These are phyloP conservation scores for Myotis lucifugus DNA, from an alignment of 2,113 vertebrate genomes.

Conservation along the genomic window DNA sequence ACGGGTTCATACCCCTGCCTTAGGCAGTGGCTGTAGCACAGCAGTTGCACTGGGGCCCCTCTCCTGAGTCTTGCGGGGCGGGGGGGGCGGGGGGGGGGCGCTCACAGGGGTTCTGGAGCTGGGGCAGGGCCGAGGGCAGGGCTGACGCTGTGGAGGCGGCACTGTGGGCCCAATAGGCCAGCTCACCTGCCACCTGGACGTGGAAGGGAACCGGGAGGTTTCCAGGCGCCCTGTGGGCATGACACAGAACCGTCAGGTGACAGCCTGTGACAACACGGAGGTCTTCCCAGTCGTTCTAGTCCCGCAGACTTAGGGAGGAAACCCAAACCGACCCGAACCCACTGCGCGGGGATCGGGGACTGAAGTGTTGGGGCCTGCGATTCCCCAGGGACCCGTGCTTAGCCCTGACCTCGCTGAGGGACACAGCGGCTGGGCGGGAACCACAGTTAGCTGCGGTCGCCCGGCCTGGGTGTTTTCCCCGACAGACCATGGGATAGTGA, in stretches of 20 bases:
- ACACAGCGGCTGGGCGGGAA: constrained; percentile 10
- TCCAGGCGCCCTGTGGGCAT: neutral
- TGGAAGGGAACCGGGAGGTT: neutral
- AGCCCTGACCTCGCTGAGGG: neutral
- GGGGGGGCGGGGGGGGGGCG: too few species aligned
- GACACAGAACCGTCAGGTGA: neutral
- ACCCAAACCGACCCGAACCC: constrained; percentile 3
- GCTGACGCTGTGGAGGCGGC: neutral
- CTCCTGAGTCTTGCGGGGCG: too few species aligned
- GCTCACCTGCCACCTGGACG: neutral
- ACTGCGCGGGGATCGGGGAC: neutral
- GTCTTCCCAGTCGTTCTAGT: neutral
- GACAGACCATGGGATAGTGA: constrained; percentile 3
- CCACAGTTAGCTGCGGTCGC: constrained; percentile 6
- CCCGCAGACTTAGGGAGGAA: neutral
- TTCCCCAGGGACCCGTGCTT: constrained; percentile 21
- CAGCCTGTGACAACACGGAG: neutral
- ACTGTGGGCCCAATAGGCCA: fast-evolving
- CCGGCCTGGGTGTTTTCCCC: neutral
- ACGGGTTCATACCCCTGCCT: too few species aligned
- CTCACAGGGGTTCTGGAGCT: neutral
- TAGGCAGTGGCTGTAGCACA: neutral
- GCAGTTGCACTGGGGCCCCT: neutral
- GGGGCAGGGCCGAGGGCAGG: neutral
- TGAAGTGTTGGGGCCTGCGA: constrained; percentile 19